These are phyloP conservation scores for Chromoteleia sp. DNA, from an alignment of 2,888 invertebrate species.

Conservation along the genomic window DNA sequence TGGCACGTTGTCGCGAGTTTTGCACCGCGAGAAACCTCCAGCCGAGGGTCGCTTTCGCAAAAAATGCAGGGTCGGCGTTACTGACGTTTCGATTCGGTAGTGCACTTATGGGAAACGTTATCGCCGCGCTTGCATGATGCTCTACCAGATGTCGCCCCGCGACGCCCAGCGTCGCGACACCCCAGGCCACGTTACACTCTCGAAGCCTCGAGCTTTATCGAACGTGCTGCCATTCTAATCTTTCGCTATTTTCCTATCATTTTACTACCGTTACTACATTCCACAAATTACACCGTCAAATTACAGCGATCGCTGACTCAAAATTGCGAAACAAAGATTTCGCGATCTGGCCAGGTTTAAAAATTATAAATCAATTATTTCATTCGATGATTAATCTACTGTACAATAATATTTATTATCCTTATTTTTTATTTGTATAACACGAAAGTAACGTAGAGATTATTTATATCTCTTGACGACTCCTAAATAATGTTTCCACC, in stretches of 20 bases:
- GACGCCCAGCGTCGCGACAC: constrained; percentile 73
- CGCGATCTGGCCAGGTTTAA: too few species aligned
- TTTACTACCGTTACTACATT: background rate
- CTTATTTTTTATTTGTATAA: too few species aligned
- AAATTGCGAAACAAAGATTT: too few species aligned
- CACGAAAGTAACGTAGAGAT: too few species aligned
- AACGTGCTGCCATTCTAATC: constrained; percentile 41
- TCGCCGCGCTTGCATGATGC: constrained; percentile 73
- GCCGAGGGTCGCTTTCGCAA: constrained; percentile 44
- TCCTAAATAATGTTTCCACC: too few species aligned
- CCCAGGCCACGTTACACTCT: constrained; percentile 73
- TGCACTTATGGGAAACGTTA: constrained; percentile 81
- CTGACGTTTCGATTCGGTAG: constrained; percentile 81
- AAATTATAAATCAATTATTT: too few species aligned
- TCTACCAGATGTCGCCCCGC: constrained; percentile 79
- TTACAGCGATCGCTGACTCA: too few species aligned
- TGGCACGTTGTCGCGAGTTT: constrained; percentile 6
- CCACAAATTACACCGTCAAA: too few species aligned
- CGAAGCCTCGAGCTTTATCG: constrained; percentile 67
- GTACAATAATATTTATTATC: too few species aligned
- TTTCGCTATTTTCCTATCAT: constrained; percentile 7
- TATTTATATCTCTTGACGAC: too few species aligned
- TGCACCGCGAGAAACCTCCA: constrained; percentile 10
- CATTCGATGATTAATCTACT: too few species aligned
- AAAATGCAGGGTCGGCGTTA: constrained; percentile 74